Conservation (phyloP, 2,797 vertebrate genomes). For the Typhlichthys subterraneus region DNA sequence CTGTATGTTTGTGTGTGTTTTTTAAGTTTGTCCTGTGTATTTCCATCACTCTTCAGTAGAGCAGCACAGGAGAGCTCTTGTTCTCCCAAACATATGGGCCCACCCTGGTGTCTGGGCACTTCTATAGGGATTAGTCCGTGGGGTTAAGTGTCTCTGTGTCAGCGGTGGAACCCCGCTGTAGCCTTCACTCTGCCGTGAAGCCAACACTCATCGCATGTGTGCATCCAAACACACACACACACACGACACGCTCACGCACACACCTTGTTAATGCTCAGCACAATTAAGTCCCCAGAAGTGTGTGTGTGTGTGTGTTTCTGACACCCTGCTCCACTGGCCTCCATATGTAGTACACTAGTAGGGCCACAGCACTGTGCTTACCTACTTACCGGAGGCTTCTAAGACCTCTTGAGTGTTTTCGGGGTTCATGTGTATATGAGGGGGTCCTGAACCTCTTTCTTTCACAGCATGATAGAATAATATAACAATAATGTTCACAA, state of each 20-base stretch:
- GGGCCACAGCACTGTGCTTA: too few species aligned
- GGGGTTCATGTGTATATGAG: too few species aligned
- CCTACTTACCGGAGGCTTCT: too few species aligned
- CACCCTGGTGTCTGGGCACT: slow-evolving; percentile 53
- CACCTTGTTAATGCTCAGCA: background rate
- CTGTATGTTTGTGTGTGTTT: slow-evolving; percentile 48
- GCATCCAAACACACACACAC: slow-evolving; percentile 6
- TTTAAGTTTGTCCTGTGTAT: slow-evolving; percentile 1
- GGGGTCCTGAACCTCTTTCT: too few species aligned
- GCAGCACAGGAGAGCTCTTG: slow-evolving; percentile 57
- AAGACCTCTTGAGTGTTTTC: too few species aligned
- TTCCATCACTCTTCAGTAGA: slow-evolving; percentile 42
- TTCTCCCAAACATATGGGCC: slow-evolving; percentile 69
- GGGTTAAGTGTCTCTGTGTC: slow-evolving; percentile 65
- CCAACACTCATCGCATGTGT: slow-evolving; percentile 6
- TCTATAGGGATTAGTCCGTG: slow-evolving; percentile 71
- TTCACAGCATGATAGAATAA: too few species aligned
- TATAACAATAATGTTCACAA: too few species aligned
- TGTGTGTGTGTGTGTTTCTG: too few species aligned
- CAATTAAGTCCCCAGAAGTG: background rate
- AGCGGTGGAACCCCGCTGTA: slow-evolving; percentile 65
- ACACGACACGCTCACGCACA: slow-evolving; percentile 30
- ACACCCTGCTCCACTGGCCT: too few species aligned
- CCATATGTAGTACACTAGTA: too few species aligned
- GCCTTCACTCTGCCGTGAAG: slow-evolving; percentile 17